Evolutionary conservation across 2,888 invertebrate species (phyloP), one percentile per base, ranked within the genome.

Genomic region (Ommatoiulus sabulosus): DNA sequence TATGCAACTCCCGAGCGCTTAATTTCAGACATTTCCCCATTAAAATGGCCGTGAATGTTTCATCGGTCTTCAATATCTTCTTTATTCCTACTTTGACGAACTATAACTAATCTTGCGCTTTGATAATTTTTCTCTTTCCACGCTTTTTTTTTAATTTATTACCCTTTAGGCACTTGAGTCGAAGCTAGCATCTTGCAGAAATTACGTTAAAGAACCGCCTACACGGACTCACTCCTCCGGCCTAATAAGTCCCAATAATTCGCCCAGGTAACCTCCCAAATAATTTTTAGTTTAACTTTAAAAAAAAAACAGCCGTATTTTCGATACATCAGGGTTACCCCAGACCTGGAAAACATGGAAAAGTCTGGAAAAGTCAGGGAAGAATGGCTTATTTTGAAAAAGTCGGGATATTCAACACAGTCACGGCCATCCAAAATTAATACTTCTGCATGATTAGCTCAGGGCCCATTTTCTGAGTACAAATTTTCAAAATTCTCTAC

Each of bases 161-260:
- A 63, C 63, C 57, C 90, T 24, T 89, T 94, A 95, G 95, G 95
- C 95, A 92, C 94, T 95, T 94, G 95, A 95, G 94, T 94, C 94
- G 92, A 95, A 95, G 92, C 94, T 95, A 93, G 94, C 93, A 87
- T 92, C 95, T 92, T 95, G 95, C 94, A 94, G 94, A 90, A 93
- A 92, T 90, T 92, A 92, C 91, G 92, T 92, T 88, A 92, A 92
- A 89, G 91, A 91, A n/a, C 90, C 89, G 46, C 89, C 88, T n/a
- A 86, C 84, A 44, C 87, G 87, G 87, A 87, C 46, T 35, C 89
- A 89, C 63, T 48, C 48, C 48, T 48, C 87, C 20, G 80, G 84
- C 86, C 88, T 88, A 88, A 24, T 46, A 86, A 89, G 87, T 46
- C 89, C 87, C 43, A 84, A 88, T 89, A 89, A 88, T 35, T 89